These are phyloP conservation scores for Boloria selene DNA, from an alignment of 2,888 invertebrate genomes.

Conservation along the genomic window DNA sequence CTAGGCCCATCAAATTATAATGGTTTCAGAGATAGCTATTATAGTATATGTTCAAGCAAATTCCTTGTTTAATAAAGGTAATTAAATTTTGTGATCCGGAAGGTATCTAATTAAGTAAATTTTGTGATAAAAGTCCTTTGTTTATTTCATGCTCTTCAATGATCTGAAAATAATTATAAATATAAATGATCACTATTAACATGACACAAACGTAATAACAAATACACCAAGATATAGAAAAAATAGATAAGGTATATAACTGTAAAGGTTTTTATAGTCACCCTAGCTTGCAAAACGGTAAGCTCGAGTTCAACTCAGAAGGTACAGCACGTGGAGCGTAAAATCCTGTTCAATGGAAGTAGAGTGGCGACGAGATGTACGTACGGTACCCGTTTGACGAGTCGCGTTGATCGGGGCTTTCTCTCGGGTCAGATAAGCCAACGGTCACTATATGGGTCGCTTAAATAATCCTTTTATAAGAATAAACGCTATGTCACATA, in stretches of 20 bases:
- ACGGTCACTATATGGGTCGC: constrained; percentile 33
- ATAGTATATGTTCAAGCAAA: no score
- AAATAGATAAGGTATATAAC: not conserved
- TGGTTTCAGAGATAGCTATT: no score
- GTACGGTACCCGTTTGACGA: constrained; percentile 66
- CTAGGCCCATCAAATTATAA: no score
- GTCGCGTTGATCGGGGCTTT: constrained; percentile 58
- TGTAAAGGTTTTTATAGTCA: constrained; percentile 7
- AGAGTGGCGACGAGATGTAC: constrained; percentile 48
- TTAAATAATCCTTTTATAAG: constrained; percentile 19
- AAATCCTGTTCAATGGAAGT: constrained; percentile 33
- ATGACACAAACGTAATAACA: no score
- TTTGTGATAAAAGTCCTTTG: no score
- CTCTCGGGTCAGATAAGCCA: constrained; percentile 48
- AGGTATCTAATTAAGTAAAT: no score
- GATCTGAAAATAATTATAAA: no score
- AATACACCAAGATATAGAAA: no score
- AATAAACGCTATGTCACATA: constrained; percentile 1
- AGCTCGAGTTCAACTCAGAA: constrained; percentile 24
- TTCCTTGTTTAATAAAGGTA: no score
- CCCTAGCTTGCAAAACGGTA: constrained; percentile 8
- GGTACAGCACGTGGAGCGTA: constrained; percentile 27
- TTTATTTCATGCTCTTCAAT: no score
- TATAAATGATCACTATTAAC: no score
- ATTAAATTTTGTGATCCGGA: no score